Percentiles rank a stretch among this genome's conserved stretches.
These are phyloP conservation scores for Intoshia linei DNA, from an alignment of 1,140 invertebrate genomes.

Conservation along the genomic window DNA sequence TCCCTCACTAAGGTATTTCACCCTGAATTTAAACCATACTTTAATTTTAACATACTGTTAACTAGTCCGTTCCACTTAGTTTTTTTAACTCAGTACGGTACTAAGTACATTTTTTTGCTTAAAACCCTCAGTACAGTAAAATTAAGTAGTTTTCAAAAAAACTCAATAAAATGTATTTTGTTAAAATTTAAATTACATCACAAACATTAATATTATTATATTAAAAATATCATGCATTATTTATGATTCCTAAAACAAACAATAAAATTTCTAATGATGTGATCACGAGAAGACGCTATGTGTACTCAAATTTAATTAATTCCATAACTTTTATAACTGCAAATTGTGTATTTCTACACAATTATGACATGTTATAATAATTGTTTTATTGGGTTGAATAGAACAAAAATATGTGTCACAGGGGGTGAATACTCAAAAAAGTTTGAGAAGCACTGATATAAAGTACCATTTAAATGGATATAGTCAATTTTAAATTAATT, in stretches of 20 bases:
- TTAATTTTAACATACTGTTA: not conserved
- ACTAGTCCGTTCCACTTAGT: not conserved
- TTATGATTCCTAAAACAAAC: too few species aligned
- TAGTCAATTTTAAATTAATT: not conserved
- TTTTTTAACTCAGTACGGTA: not conserved
- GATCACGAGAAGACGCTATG: too few species aligned
- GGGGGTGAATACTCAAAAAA: too few species aligned
- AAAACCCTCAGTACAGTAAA: not conserved
- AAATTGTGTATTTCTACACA: not conserved
- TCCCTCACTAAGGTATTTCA: conserved; percentile 27
- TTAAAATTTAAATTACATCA: too few species aligned
- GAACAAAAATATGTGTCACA: too few species aligned
- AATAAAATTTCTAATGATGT: too few species aligned
- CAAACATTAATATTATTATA: too few species aligned
- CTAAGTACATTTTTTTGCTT: not conserved
- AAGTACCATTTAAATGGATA: not conserved
- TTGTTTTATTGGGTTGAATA: not conserved
- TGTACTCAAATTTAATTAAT: too few species aligned
- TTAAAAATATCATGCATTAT: too few species aligned
- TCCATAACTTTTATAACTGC: not conserved
- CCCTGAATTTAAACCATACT: conserved; percentile 1
- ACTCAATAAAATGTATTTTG: not conserved
- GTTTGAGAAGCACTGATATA: too few species aligned
- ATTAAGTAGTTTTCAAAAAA: not conserved
- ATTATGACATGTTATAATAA: not conserved